A percentile compares a stretch with the other conserved stretches of the same genome.
These are phyloP conservation scores for Lamproptera curius DNA, from an alignment of 2,888 invertebrate species.

Conservation along the genomic window DNA sequence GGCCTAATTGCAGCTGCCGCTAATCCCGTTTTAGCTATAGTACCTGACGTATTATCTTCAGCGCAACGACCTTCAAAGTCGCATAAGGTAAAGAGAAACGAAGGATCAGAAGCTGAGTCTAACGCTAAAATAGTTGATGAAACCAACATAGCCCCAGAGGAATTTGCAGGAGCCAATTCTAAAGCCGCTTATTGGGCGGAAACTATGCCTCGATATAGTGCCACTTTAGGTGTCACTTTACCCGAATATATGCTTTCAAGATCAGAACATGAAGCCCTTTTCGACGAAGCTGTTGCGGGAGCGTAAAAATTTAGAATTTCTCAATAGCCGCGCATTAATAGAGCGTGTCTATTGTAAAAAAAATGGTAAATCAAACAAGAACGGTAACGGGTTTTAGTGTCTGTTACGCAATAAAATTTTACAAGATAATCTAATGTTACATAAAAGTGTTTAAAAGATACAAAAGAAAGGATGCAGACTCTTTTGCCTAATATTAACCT, in stretches of 20 bases:
- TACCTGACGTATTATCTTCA: conserved; percentile 20
- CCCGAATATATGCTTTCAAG: conserved; percentile 83
- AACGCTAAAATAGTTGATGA: conserved; percentile 53
- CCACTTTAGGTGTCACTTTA: conserved; percentile 79
- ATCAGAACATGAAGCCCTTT: conserved; percentile 82
- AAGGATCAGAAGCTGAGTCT: conserved; percentile 48
- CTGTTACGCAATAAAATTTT: conserved; percentile 68
- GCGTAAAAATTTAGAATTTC: conserved; percentile 44
- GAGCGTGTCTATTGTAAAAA: conserved; percentile 66
- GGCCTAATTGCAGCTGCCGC: conserved; percentile 40
- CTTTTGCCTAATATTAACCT: conserved; percentile 10
- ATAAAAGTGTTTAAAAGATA: conserved; percentile 15
- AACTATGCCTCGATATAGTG: conserved; percentile 81
- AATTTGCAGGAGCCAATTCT: conserved; percentile 74
- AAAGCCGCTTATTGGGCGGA: conserved; percentile 83
- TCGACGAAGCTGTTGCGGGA: conserved; percentile 77
- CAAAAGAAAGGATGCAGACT: not conserved
- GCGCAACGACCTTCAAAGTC: conserved; percentile 27
- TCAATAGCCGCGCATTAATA: conserved; percentile 55
- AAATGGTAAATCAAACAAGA: conserved; percentile 51
- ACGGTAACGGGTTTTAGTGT: conserved; percentile 46
- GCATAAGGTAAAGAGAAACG: conserved; percentile 54
- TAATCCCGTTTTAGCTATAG: conserved; percentile 38
- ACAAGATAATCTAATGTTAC: conserved; percentile 37
- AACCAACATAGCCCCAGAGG: conserved; percentile 65